Evolutionary conservation across 2,888 invertebrate species (phyloP), one percentile per base, ranked within the genome.

Genomic region (Papilio gigon): DNA sequence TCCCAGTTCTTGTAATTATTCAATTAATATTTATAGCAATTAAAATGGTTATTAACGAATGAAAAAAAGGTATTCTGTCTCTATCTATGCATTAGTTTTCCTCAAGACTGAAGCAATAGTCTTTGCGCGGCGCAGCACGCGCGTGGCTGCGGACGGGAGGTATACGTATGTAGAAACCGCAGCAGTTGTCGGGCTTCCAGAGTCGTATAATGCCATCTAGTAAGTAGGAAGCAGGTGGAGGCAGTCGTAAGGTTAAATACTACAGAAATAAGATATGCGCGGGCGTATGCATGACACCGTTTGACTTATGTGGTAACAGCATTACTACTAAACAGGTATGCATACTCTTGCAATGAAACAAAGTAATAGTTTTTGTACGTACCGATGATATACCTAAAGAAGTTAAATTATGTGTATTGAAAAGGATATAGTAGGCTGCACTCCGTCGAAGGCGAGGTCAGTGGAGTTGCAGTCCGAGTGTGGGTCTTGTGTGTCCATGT

Each of bases 391-490:
- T 47, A 47, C 25, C 25, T 59, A 12, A 30, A 27, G 12, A 56
- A 22, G 22, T 44, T 58, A 68, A 25, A 58, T 68, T 65, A 33
- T 56, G 35, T 71, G 59, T 92, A 93, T 94, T 93, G 84, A 95
- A 97, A 97, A 97, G 96, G 97, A 97, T 97, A 98, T 97, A 94
- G 97, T 97, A 95, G 97, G 97, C 93, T 97, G 96, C 93, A 97
- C 94, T 89, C 97, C 97, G 90, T 97, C 98, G 94, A 97, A 97
- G 84, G 95, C 95, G 92, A 97, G 96, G 90, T 97, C 97, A 73
- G 95, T 97, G 81, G 97, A 96, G 93, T 97, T 97, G 94, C 97
- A 97, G 93, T 97, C 97, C 77, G 97, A 97, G 87, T 95, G 95
- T 73, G 96, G 94, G 88, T 97, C 97, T 83, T 95, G 96, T 85